Conservation (phyloP, 2,113 vertebrate species). For the Sinocyclocheilus anshuiensis region DNA sequence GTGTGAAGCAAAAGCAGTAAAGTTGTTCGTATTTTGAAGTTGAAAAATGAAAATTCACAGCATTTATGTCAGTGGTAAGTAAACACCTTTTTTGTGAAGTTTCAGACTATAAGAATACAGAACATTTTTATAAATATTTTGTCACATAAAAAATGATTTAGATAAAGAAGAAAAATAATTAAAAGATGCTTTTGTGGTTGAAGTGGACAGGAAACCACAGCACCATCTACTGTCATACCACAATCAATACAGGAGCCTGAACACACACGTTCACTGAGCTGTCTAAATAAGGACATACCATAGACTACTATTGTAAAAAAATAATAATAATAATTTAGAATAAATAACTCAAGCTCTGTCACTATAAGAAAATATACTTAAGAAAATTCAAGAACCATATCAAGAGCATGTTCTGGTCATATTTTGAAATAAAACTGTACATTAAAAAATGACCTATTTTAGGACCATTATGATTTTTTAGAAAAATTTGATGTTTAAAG, state of each 20-base stretch:
- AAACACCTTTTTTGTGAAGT: not conserved
- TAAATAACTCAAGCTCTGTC: not conserved
- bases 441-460: not conserved
- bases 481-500: not conserved
- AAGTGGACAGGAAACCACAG: not conserved
- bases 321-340: too few species aligned
- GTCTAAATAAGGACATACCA: not conserved
- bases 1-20: not conserved
- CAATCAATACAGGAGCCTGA: not conserved
- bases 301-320: not conserved
- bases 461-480: not conserved
- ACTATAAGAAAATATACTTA: too few species aligned
- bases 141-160: not conserved
- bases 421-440: not conserved
- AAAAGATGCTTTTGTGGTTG: not conserved
- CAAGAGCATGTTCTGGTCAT: not conserved
- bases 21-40: not conserved
- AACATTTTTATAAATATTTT: not conserved
- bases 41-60: not conserved
- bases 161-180: not conserved
- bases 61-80: not conserved
- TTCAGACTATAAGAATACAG: not conserved
- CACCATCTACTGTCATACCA: not conserved
- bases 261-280: not conserved
- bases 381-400: too few species aligned